phyloP scores from a whole-genome alignment of 2,888 invertebrate species.

The Andrena praecox region DNA sequence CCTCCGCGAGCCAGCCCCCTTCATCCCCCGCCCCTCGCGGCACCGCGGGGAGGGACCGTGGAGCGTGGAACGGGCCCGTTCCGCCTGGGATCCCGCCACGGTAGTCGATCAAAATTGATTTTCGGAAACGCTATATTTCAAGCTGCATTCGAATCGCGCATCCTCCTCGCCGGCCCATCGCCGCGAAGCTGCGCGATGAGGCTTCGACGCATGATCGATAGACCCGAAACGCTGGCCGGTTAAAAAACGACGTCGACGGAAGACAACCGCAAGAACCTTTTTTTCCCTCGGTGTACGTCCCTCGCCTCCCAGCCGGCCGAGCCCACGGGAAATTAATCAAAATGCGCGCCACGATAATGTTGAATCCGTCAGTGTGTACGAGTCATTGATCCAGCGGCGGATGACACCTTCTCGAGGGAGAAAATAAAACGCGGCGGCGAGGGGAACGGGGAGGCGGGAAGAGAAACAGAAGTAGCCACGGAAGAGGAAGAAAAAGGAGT shows the following conservation, averaged over 20 bases:
- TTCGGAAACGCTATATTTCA: neutral
- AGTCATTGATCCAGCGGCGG: slow-evolving; percentile 58
- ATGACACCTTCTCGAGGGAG: slow-evolving; percentile 51
- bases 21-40: neutral
- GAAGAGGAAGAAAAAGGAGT: slow-evolving; percentile 15
- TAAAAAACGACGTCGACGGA: slow-evolving; percentile 18
- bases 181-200: slow-evolving; percentile 7
- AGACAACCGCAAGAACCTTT: slow-evolving; percentile 39
- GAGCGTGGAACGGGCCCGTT: neutral
- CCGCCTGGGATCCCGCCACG: neutral
- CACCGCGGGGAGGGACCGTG: too few relatives aligned
- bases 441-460: neutral
- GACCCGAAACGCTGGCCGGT: slow-evolving; percentile 27
- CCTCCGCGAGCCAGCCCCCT: neutral
- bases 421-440: neutral
- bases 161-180: neutral
- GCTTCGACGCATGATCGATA: slow-evolving; percentile 52
- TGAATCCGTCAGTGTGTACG: slow-evolving; percentile 62
- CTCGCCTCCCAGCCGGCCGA: slow-evolving; percentile 31
- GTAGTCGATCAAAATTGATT: slow-evolving; percentile 15
- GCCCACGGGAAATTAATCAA: slow-evolving; percentile 59
- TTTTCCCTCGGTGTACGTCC: slow-evolving; percentile 7
- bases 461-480: slow-evolving; percentile 32
- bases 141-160: neutral
- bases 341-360: slow-evolving; percentile 63